Conservation (phyloP, 2,113 vertebrate species). For the Leucopsar rothschildi region DNA sequence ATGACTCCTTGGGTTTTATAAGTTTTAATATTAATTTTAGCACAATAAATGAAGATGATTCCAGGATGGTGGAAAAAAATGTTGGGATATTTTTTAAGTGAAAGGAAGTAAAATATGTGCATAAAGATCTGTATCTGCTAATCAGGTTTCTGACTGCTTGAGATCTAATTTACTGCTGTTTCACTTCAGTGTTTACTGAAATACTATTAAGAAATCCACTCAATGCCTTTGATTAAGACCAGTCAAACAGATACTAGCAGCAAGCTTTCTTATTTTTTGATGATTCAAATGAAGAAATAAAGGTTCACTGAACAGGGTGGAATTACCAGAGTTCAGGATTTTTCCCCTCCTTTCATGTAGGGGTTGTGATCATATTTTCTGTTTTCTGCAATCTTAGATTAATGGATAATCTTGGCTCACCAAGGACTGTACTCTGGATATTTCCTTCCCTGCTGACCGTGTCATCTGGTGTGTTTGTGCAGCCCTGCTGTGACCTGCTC, state of each 20-base stretch:
- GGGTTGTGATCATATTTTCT: not conserved
- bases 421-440: not conserved
- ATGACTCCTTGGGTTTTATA: not conserved
- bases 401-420: slow-evolving; percentile 32
- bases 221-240: not conserved
- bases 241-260: not conserved
- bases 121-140: not conserved
- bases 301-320: not conserved
- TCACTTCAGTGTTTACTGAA: not conserved
- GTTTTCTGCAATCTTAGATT: not conserved
- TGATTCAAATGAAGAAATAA: not conserved
- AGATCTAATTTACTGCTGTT: not conserved
- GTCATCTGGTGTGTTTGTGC: slow-evolving; percentile 50
- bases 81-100: not conserved
- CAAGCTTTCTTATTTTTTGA: not conserved
- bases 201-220: not conserved
- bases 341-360: not conserved
- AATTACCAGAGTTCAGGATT: not conserved
- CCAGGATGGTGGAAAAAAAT: not conserved
- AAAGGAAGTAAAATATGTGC: not conserved
- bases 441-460: slow-evolving; percentile 11
- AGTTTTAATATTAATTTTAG: not conserved
- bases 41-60: not conserved
- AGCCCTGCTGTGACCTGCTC: slow-evolving; percentile 39
- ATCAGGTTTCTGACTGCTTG: not conserved